Evolutionary conservation across 92 coral and sea anemone genomes (phyloP).

Genomic region (Porites lobata): DNA sequence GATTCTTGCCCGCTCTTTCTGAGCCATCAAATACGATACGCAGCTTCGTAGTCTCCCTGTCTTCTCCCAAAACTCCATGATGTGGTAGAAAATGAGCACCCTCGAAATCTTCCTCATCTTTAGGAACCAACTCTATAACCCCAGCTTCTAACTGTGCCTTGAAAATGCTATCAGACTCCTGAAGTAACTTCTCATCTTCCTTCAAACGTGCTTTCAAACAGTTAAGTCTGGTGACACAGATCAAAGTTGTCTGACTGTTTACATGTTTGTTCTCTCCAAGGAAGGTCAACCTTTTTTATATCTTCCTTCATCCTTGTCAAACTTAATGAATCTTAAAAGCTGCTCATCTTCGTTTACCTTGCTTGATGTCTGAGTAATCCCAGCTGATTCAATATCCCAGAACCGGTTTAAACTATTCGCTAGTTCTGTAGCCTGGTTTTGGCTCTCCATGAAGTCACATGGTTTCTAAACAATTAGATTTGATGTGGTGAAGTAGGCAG

Average conservation of each 20-base stretch:
- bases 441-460: not conserved
- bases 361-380: not conserved
- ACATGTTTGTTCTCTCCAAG: not conserved
- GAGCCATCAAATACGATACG: no score
- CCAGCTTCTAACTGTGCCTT: constrained; percentile 3
- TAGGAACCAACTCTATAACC: no score
- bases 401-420: no score
- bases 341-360: not conserved
- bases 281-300: no score
- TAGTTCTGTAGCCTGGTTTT: no score
- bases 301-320: not conserved
- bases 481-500: not conserved
- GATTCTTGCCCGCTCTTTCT: not conserved
- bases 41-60: no score
- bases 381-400: no score
- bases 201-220: constrained; percentile 3
- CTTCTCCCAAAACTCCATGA: no score
- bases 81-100: no score
- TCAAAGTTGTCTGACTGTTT: not conserved
- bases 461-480: not conserved
- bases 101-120: no score
- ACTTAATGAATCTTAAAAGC: not conserved
- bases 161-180: constrained; percentile 27
- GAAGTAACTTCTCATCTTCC: constrained; percentile 4
- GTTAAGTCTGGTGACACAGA: not conserved